A percentile compares a stretch with the other conserved stretches of the same genome.
Evolutionary conservation across 2,797 vertebrate genomes (phyloP).

Genomic region (Tenualosa thibaudeaui): DNA sequence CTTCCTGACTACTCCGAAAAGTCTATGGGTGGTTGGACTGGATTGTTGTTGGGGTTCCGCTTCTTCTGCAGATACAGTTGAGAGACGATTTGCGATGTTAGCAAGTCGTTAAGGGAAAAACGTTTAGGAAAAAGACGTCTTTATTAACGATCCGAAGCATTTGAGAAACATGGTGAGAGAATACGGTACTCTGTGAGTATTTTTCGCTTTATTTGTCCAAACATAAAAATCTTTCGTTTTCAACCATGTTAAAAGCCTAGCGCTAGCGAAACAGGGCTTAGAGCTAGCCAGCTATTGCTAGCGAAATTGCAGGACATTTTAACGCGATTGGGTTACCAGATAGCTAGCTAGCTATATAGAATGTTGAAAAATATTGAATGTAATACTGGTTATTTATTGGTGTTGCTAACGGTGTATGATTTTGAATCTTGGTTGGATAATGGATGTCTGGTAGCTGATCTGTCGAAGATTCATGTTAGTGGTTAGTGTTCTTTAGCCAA

Average conservation of each 20-base stretch:
- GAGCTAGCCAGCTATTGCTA: constrained; percentile 15
- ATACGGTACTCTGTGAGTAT: not conserved
- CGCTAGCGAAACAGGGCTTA: not conserved
- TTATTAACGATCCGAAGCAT: not conserved
- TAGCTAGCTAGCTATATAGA: not conserved
- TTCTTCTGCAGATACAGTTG: constrained; percentile 39
- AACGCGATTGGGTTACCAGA: not conserved
- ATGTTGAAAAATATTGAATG: not conserved
- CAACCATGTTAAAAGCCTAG: not conserved
- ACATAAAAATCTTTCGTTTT: not conserved
- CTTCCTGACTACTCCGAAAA: constrained; percentile 29
- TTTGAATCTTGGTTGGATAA: not conserved
- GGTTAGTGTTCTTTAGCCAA: not conserved
- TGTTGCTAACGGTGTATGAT: not conserved
- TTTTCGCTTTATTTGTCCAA: not conserved
- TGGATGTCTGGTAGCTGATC: not conserved
- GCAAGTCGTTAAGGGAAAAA: constrained; percentile 21
- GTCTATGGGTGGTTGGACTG: constrained; percentile 39
- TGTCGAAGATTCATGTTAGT: not conserved
- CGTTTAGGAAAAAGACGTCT: not conserved
- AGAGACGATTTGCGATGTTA: constrained; percentile 37
- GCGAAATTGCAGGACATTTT: constrained; percentile 3
- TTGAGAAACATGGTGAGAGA: not conserved
- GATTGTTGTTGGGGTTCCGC: not conserved
- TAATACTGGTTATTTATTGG: not conserved